Base-by-base conservation (phyloP, 1,140 invertebrate genomes). In the Rhagoletis pomonella region DNA sequence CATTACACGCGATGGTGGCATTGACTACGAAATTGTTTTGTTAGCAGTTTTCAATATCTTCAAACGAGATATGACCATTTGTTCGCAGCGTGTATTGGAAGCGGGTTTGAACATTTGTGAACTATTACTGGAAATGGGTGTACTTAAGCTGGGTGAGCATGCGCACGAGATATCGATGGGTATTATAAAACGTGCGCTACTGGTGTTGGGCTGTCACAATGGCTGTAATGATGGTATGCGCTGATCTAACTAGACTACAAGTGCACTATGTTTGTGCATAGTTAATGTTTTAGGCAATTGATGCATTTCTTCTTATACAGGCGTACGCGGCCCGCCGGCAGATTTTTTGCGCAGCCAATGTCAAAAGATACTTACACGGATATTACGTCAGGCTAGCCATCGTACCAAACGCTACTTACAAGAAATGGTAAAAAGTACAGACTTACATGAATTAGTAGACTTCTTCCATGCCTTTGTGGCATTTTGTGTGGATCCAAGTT, bases 401-500 rank as follows among this genome's bases (percentile, higher is more conserved):
- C 95, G 96, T 87, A 97, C 97, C 90, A 97, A 98, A 58, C 94
- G 95, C 64, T 98, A 97, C 88, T 93, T 99, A 17, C 95, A 95
- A 87, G 95, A 96, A 67, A 96, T 98, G 93, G 96, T 99, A 0
- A 95, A 95, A 77, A 95, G 95, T 4, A 95, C 96, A 55, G 95
- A 97, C 0, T 93, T 99, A 39, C 94, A 95, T 3, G 97, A 98
- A 85, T 95, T 99, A 12, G 93, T 99, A 3, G 98, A 99, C 90
- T 97, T 99, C 90, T 96, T 99, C 69, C 99, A 99, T 93, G 95
- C 98, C 5, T 98, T 99, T 90, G 95, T 99, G 62, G 98, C 98
- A 19, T 99, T 98, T 93, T 99, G 99, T 93, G 95, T 97, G 77
- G 98, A 99, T 93, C 97, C 97, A 47, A 95, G 95, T 88, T 95